Evolutionary conservation across 2,888 invertebrate species (phyloP), one percentile per base, ranked within the genome.

Genomic region (Lithophane socia): DNA sequence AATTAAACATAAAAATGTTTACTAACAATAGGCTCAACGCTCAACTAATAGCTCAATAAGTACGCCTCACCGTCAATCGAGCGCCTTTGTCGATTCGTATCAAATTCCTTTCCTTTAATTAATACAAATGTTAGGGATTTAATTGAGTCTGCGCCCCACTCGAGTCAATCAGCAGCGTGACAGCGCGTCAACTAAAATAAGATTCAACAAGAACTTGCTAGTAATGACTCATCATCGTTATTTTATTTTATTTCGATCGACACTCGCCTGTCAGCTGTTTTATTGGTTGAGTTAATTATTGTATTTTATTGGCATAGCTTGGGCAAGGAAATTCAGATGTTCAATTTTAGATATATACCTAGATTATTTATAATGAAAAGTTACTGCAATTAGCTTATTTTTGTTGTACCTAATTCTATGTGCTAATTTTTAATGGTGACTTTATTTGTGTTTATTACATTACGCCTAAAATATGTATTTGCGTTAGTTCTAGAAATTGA

Each of bases 91-190:
- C 83, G 88, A 86, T 85, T 83, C 87, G 86, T 90, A 92, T 91
- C 90, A 80, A 90, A 90, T 92, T 91, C 88, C 92, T 83, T 78
- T 84, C 84, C 85, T 88, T 86, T 91, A 91, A 92, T 92, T 92
- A 92, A 92, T 90, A 88, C 87, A 90, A 88, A 88, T 88, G 88
- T 88, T 88, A 86, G 89, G 88, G 90, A 90, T 90, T 90, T 91
- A 90, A 91, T 91, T 90, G 90, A 86, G 87, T 73, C 79, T 75
- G 80, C 87, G 70, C 85, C 86, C 88, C 89, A 89, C 91, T 91
- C 87, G 81, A 89, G 80, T 86, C 87, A 89, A 85, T 90, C 92
- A 88, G 82, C 75, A 70, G 80, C 87, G 79, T 80, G 82, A 86
- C 90, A 79, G 84, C 81, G 47, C 54, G 80, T 84, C 86, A 74